Evolutionary conservation across 1,140 invertebrate species (phyloP), one percentile per base, ranked within the genome.

Genomic region (Oppia nitens): DNA sequence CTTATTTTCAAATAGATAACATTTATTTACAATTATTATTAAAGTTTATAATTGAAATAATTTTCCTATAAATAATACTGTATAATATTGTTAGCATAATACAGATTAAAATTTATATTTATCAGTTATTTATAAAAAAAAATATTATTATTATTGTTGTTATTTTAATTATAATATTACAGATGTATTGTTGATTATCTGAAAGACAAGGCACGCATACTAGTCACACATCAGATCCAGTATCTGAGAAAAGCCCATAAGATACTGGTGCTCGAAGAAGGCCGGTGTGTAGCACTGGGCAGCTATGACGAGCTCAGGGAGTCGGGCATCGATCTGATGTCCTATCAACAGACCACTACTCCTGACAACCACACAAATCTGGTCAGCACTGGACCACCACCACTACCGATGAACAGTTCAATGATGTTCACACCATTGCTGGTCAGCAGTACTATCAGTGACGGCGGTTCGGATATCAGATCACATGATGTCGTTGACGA

Each of bases 221-320:
- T 74, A 28, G 68, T 68, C 2, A 74, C 73, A 17, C 73, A 74
- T 65, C 73, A 74, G 55, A 60, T 73, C 3, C 71, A 74, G 55
- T 67, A 61, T 68, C 73, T 90, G 20, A 78, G 81, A 66, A 76
- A 77, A 21, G 84, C 82, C 0, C 79, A 85, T 68, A 76, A 80
- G 62, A 86, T 91, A 62, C 70, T 87, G 40, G 79, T 86, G 4
- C 68, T 90, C 62, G 80, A 84, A 66, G 78, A 85, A 12, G 57
- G 57, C 9, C n/a, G n/a, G n/a, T n/a, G n/a, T n/a, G n/a, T n/a
- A n/a, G n/a, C n/a, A n/a, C n/a, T n/a, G n/a, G n/a, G 12, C 24
- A 17, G n/a, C 17, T 6, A 59, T 59, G 12, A 14, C 57, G 57
- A 55, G 53, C 25, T 59, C 25, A 57, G 57, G 26, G 55, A 57